A percentile compares a stretch with the other conserved stretches of the same genome.
phyloP scores from a whole-genome alignment of 92 coral and sea anemone genomes.

The Siderastrea radians region DNA sequence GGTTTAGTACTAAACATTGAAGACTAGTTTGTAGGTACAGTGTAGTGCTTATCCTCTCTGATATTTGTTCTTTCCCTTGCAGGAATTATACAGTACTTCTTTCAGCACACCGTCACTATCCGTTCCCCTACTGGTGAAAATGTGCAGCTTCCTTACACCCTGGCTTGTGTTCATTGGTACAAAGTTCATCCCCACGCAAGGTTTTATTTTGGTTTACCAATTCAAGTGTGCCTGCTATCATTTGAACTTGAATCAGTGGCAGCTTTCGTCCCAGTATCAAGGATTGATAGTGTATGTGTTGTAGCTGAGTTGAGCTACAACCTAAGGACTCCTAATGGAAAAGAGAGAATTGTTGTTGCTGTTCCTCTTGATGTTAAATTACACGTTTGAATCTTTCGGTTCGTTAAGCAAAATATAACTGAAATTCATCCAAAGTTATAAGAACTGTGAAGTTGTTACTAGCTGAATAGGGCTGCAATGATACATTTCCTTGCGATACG shows the following conservation, averaged over 20 bases:
- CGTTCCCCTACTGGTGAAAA: constrained; percentile 13
- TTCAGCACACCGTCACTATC: constrained; percentile 19
- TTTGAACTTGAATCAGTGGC: constrained; percentile 36
- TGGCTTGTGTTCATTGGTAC: constrained; percentile 39
- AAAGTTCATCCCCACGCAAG: constrained; percentile 45
- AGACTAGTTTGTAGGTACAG: no score
- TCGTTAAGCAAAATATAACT: no score
- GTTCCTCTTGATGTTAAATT: constrained; percentile 31
- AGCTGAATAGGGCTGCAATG: no score
- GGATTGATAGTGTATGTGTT: constrained; percentile 35
- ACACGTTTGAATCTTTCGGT: constrained; percentile 1
- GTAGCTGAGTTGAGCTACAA: constrained; percentile 17
- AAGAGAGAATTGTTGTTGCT: constrained; percentile 30
- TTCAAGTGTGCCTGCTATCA: constrained; percentile 38
- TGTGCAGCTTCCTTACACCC: constrained; percentile 22
- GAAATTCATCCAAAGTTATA: no score
- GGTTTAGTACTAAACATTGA: no score
- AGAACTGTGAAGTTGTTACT: no score
- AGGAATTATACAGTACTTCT: constrained; percentile 21
- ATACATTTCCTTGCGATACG: no score
- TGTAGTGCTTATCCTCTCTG: background rate
- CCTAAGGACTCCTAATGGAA: constrained; percentile 7
- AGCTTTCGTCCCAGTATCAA: constrained; percentile 30
- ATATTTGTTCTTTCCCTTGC: background rate
- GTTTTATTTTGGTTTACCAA: constrained; percentile 48